Evolutionary conservation across 2,888 invertebrate species (phyloP).

Genomic region (Spodoptera exigua): DNA sequence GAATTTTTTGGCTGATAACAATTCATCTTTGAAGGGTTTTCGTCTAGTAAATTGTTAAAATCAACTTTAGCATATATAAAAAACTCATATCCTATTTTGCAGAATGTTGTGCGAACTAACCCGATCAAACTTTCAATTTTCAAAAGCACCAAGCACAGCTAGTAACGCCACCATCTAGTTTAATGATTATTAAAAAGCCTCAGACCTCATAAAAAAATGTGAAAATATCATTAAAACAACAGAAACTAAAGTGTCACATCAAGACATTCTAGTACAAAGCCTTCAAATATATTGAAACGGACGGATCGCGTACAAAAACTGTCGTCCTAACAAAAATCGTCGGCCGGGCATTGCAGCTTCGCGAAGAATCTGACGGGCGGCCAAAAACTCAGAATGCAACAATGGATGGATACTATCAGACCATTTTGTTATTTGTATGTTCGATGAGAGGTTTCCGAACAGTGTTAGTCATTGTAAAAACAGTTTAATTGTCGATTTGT

Average conservation of each 20-base stretch:
- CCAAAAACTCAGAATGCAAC: conserved; percentile 79
- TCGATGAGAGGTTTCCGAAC: conserved; percentile 44
- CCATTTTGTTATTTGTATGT: conserved; percentile 66
- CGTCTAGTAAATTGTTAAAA: too few relatives aligned
- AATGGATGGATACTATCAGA: conserved; percentile 75
- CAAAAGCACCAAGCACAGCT: too few relatives aligned
- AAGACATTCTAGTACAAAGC: conserved; percentile 44
- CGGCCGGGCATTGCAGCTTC: conserved; percentile 51
- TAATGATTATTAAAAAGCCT: too few relatives aligned
- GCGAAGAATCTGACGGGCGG: conserved; percentile 66
- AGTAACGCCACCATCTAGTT: too few relatives aligned
- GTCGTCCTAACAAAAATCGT: conserved; percentile 34
- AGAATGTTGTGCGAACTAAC: too few relatives aligned
- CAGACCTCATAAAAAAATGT: not conserved
- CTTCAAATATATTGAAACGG: conserved; percentile 41
- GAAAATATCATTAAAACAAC: not conserved
- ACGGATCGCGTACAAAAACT: conserved; percentile 45
- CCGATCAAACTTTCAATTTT: too few relatives aligned
- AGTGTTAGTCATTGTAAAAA: conserved; percentile 58
- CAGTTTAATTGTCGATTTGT: conserved; percentile 61
- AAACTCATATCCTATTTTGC: too few relatives aligned
- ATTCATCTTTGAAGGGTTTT: too few relatives aligned
- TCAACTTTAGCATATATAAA: too few relatives aligned
- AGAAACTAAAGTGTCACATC: conserved; percentile 26
- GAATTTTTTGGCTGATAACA: too few relatives aligned